Percentiles rank a stretch among this genome's conserved stretches.
Evolutionary conservation across 2,888 invertebrate genomes (phyloP).

Genomic region (Acleris holmiana): DNA sequence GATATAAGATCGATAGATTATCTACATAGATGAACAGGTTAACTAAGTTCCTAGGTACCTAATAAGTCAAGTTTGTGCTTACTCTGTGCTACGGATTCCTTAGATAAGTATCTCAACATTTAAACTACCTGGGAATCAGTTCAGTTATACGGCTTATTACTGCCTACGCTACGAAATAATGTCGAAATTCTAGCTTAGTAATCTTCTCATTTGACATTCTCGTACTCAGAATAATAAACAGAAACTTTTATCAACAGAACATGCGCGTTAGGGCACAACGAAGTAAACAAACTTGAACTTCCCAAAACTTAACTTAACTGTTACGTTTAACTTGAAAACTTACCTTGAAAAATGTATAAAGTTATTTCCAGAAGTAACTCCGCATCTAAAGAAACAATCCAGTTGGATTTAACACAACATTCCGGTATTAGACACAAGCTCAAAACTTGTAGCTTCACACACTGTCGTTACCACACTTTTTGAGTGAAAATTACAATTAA

Average conservation of each 20-base stretch:
- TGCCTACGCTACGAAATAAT: neutral
- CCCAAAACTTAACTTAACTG: conserved; percentile 60
- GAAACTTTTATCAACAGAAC: conserved; percentile 57
- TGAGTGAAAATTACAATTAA: conserved; percentile 64
- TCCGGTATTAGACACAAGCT: conserved; percentile 72
- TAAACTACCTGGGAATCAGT: neutral
- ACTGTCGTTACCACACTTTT: conserved; percentile 71
- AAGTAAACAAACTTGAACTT: conserved; percentile 76
- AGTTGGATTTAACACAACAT: conserved; percentile 78
- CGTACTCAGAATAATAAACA: conserved; percentile 38
- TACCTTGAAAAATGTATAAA: conserved; percentile 63
- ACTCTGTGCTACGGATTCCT: too few species aligned
- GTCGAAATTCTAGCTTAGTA: neutral
- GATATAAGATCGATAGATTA: too few species aligned
- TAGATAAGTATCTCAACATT: too few species aligned
- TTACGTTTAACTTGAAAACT: conserved; percentile 46
- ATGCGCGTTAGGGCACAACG: conserved; percentile 69
- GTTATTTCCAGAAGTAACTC: conserved; percentile 60
- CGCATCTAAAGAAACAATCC: conserved; percentile 67
- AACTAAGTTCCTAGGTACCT: too few species aligned
- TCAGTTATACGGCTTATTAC: neutral
- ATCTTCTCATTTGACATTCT: conserved; percentile 24
- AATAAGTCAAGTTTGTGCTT: too few species aligned
- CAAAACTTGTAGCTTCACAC: conserved; percentile 74
- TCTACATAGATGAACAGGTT: too few species aligned